These are phyloP conservation scores for Sebastiscus albofasciatus DNA, from an alignment of 2,797 vertebrate species.

Conservation along the genomic window DNA sequence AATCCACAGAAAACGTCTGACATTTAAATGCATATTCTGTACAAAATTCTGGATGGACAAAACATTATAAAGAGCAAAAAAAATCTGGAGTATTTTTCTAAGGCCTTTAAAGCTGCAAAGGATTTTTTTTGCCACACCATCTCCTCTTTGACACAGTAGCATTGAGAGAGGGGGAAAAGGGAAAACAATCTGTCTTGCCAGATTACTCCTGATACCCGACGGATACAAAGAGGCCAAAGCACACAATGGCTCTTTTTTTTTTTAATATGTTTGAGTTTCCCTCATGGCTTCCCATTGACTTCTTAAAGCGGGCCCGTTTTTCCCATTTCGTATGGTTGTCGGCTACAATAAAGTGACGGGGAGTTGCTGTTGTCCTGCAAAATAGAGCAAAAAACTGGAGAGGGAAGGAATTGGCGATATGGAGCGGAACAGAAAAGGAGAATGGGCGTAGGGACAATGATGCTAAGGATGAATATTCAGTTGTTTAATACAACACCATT, in stretches of 20 bases:
- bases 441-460: background rate
- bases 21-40: background rate
- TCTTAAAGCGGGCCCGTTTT: slow-evolving; percentile 56
- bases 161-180: background rate
- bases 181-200: slow-evolving; percentile 54
- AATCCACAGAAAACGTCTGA: background rate
- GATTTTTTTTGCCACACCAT: background rate
- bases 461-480: slow-evolving; percentile 5
- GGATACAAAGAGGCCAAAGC: slow-evolving; percentile 48
- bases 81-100: background rate
- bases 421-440: slow-evolving; percentile 48
- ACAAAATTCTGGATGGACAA: background rate
- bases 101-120: slow-evolving; percentile 6
- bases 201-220: slow-evolving; percentile 51
- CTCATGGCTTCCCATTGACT: slow-evolving; percentile 63
- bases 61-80: background rate
- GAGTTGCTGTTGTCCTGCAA: slow-evolving; percentile 57
- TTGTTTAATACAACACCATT: background rate
- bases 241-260: slow-evolving; percentile 12
- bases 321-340: slow-evolving; percentile 73
- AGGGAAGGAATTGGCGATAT: slow-evolving; percentile 41
- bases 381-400: slow-evolving; percentile 54
- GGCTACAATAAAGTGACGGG: slow-evolving; percentile 64
- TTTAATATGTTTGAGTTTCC: slow-evolving; percentile 21
- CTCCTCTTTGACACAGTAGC: slow-evolving; percentile 24